phyloP scores from a whole-genome alignment of 2,888 invertebrate genomes.

The Ichneumoninae sp. region DNA sequence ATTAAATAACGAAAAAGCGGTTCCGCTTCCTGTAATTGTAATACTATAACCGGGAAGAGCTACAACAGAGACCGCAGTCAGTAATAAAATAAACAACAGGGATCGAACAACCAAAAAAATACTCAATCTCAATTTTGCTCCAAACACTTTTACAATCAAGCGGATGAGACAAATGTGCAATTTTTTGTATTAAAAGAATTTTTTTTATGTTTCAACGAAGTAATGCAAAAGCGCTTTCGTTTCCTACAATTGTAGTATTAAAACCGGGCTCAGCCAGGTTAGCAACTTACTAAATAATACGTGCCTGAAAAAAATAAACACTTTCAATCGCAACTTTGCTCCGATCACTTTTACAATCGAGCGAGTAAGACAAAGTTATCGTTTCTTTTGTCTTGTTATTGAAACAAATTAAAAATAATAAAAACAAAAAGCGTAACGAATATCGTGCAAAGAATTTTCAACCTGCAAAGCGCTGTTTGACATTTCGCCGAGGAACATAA shows the following conservation, averaged over 20 bases:
- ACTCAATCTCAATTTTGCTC: not conserved
- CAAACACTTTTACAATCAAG: not conserved
- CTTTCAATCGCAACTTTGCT: not conserved
- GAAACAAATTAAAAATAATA: not conserved
- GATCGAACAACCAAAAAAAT: not conserved
- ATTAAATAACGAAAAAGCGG: too few relatives aligned
- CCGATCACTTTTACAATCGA: not conserved
- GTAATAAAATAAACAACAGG: too few relatives aligned
- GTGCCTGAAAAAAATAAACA: not conserved
- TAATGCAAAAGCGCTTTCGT: not conserved
- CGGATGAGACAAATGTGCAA: not conserved
- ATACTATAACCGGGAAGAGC: too few relatives aligned
- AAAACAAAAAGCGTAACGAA: not conserved
- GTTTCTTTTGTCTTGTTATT: too few relatives aligned
- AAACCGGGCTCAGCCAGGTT: not conserved
- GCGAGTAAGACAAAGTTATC: too few relatives aligned
- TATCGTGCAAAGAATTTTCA: not conserved
- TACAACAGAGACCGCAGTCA: too few relatives aligned
- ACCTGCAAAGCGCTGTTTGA: not conserved
- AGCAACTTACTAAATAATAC: not conserved
- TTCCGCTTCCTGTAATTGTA: too few relatives aligned
- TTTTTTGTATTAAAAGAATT: not conserved
- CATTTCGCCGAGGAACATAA: conserved; percentile 12
- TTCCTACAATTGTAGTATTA: not conserved
- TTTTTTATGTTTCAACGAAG: not conserved